Evolutionary conservation across 2,797 vertebrate genomes (phyloP).

Genomic region (Apogon hyalosoma): DNA sequence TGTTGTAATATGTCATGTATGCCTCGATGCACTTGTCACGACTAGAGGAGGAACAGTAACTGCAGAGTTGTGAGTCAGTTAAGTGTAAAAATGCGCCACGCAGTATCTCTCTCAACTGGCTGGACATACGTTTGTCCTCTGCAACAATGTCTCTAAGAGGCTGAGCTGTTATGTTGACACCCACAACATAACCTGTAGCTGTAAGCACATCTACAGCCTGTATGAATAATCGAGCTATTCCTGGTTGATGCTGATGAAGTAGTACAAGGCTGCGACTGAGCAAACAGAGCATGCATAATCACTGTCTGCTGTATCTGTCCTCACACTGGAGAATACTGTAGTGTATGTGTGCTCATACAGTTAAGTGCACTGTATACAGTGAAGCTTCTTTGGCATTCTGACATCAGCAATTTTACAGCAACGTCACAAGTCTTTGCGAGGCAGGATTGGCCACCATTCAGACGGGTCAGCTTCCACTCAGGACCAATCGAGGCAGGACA

Average conservation of each 20-base stretch:
- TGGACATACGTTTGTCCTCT: constrained; percentile 25
- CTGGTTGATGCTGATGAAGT: constrained; percentile 14
- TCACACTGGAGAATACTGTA: no score
- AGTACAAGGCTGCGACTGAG: not conserved
- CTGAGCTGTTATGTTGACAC: constrained; percentile 63
- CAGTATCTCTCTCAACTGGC: constrained; percentile 1
- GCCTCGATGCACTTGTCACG: constrained; percentile 32
- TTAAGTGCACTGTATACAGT: not conserved
- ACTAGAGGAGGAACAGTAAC: constrained; percentile 26
- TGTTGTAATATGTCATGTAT: constrained; percentile 28
- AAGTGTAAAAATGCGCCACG: constrained; percentile 22
- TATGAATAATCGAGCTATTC: constrained; percentile 9
- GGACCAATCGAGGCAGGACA: constrained; percentile 39
- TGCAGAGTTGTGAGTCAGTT: constrained; percentile 37
- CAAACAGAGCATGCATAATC: not conserved
- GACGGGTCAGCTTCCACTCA: constrained; percentile 19
- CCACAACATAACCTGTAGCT: constrained; percentile 53
- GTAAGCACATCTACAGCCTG: constrained; percentile 37
- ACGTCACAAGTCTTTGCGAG: constrained; percentile 30
- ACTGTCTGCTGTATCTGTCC: not conserved
- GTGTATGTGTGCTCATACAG: not conserved
- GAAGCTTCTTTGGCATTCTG: constrained; percentile 30
- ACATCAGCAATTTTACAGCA: constrained; percentile 32
- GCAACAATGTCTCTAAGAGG: constrained; percentile 3
- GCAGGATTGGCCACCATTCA: constrained; percentile 29